Conservation (phyloP, 2,888 invertebrate genomes). For the Abscondita cerata region DNA sequence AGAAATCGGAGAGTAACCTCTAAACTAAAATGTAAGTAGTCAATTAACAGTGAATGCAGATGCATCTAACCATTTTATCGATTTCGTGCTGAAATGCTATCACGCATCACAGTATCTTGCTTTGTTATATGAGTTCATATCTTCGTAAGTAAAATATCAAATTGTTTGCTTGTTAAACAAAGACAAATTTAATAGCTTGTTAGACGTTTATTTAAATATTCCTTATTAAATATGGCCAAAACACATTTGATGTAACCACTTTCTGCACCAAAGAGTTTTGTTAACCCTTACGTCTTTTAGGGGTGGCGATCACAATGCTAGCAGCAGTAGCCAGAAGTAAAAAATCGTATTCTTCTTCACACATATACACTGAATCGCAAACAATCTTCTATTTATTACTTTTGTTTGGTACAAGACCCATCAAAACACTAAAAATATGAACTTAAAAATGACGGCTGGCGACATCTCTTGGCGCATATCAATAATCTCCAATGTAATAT, state of each 20-base stretch:
- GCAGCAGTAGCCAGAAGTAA: slow-evolving; percentile 2
- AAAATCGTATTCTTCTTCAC: neutral
- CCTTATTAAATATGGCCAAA: neutral
- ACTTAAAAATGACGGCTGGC: neutral
- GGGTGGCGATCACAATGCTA: neutral
- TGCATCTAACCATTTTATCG: slow-evolving; percentile 2
- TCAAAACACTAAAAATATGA: neutral
- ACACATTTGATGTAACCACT: neutral
- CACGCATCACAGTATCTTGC: neutral
- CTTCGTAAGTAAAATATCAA: neutral
- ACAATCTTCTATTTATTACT: neutral
- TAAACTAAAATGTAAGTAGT: slow-evolving; percentile 2
- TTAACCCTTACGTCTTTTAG: neutral
- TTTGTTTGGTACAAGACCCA: neutral
- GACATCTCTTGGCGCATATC: neutral
- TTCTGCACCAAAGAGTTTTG: neutral
- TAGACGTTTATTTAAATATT: neutral
- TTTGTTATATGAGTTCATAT: neutral
- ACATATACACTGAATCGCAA: neutral
- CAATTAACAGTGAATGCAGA: slow-evolving; percentile 2
- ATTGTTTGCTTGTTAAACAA: neutral
- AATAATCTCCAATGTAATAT: neutral
- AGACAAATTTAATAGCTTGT: neutral
- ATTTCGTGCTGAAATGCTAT: neutral
- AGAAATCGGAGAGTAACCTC: slow-evolving; percentile 1